These are phyloP conservation scores for Malacoraja senta DNA, from an alignment of 2,797 vertebrate species.

Conservation along the genomic window DNA sequence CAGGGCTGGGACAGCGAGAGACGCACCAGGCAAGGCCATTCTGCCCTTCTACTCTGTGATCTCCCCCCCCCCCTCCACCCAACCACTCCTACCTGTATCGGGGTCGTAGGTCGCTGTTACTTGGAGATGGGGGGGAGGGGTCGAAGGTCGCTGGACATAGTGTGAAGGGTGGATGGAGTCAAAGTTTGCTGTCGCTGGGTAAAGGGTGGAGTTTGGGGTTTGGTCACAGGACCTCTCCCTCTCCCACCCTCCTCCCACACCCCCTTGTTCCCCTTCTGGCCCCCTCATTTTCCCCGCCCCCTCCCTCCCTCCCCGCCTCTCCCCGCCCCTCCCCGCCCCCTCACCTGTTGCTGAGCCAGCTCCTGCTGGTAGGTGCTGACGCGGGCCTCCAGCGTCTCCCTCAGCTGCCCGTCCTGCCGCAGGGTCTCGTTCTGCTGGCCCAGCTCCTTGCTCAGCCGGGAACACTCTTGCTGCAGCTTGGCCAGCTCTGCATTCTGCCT, in stretches of 20 bases:
- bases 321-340: neutral
- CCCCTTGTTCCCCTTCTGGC: no score
- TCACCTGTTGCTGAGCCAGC: conserved; percentile 73
- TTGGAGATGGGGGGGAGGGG: no score
- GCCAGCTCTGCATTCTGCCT: conserved; percentile 90
- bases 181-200: no score
- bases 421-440: conserved; percentile 70
- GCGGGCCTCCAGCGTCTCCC: conserved; percentile 74
- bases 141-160: no score
- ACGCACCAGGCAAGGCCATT: neutral
- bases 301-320: neutral
- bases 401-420: conserved; percentile 73
- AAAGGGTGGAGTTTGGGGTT: no score
- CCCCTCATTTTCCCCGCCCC: no score
- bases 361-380: conserved; percentile 67
- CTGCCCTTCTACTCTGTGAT: neutral
- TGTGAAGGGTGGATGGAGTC: no score
- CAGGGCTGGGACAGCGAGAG: neutral
- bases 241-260: no score
- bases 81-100: no score
- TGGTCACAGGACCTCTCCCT: no score
- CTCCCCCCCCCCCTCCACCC: neutral
- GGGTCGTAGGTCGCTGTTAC: no score
- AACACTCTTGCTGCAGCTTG: conserved; percentile 82
- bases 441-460: conserved; percentile 78